phyloP scores from a whole-genome alignment of 2,797 vertebrate species.

The Pipistrellus pygmaeus region DNA sequence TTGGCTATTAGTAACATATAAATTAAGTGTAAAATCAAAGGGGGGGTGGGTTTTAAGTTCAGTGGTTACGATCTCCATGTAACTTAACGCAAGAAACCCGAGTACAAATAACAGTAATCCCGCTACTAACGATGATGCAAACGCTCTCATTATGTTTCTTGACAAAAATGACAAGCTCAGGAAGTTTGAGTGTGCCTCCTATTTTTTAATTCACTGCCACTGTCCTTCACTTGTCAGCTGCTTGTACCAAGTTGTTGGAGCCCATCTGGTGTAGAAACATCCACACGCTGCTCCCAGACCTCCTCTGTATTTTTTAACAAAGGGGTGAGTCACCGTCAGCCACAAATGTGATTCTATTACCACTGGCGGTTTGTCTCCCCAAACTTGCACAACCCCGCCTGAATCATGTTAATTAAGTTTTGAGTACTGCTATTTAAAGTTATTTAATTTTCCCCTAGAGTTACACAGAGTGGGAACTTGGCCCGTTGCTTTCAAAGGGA shows the following conservation, averaged over 20 bases:
- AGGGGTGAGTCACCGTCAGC: constrained; percentile 61
- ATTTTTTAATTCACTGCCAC: constrained; percentile 35
- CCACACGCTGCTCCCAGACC: constrained; percentile 36
- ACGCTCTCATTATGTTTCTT: not conserved
- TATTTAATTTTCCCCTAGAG: constrained; percentile 58
- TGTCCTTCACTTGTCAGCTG: constrained; percentile 51
- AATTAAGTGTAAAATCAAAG: constrained; percentile 85
- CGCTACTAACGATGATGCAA: not conserved
- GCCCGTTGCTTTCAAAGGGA: constrained; percentile 69
- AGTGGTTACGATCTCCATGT: constrained; percentile 67
- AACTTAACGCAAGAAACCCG: constrained; percentile 62
- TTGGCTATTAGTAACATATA: constrained; percentile 88
- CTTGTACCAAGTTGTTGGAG: not conserved
- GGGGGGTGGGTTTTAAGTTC: constrained; percentile 39
- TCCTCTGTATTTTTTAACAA: constrained; percentile 64
- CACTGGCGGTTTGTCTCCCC: constrained; percentile 67
- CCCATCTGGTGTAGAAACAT: constrained; percentile 53
- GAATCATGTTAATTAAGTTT: constrained; percentile 65
- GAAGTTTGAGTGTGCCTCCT: constrained; percentile 54
- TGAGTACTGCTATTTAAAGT: constrained; percentile 67
- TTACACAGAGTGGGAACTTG: constrained; percentile 40
- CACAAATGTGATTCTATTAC: constrained; percentile 75
- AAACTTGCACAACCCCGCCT: constrained; percentile 64
- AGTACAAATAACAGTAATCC: not conserved
- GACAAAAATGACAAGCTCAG: constrained; percentile 36